phyloP scores from a whole-genome alignment of 2,888 invertebrate species.

The Lysandra bellargus region DNA sequence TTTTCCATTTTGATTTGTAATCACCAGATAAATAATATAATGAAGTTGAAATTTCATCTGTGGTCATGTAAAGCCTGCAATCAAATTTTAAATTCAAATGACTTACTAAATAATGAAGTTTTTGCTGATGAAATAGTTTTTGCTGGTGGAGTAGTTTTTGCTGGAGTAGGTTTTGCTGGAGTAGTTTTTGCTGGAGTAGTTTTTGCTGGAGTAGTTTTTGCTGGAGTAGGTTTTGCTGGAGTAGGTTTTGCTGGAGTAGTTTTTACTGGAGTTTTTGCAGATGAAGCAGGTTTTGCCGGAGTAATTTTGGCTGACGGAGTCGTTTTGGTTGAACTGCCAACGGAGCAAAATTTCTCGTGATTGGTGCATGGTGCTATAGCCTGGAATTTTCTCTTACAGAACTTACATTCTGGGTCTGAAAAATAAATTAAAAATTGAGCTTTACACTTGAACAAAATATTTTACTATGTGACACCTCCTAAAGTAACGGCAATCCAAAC shows the following conservation, averaged over 20 bases:
- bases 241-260: not conserved
- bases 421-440: conserved; percentile 29
- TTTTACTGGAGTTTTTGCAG: not conserved
- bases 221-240: conserved; percentile 37
- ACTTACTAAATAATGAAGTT: not conserved
- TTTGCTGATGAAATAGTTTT: not conserved
- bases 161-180: no score
- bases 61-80: no score
- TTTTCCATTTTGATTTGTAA: no score
- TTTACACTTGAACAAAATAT: not conserved
- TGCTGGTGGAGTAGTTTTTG: conserved; percentile 38
- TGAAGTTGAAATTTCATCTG: no score
- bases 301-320: not conserved
- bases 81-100: not conserved
- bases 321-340: not conserved
- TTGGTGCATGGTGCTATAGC: conserved; percentile 48
- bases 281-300: not conserved
- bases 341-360: conserved; percentile 50
- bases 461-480: no score
- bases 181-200: no score
- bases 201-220: no score
- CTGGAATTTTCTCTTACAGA: conserved; percentile 50
- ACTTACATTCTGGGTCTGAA: conserved; percentile 55
- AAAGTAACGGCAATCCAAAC: no score
- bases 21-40: no score